These are phyloP conservation scores for Melanostoma mellinum DNA, from an alignment of 2,888 invertebrate species.

Conservation along the genomic window DNA sequence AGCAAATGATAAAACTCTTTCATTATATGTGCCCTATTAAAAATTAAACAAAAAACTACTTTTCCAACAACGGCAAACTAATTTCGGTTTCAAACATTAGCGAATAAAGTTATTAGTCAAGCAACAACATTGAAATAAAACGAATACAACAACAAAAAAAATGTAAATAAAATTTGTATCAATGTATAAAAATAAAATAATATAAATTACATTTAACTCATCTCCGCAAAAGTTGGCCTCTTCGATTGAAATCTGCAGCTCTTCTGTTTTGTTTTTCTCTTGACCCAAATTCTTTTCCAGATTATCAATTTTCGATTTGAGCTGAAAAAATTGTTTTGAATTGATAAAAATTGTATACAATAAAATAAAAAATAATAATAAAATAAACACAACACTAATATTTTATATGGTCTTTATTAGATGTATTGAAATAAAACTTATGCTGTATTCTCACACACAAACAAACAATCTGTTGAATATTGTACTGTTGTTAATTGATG, in stretches of 20 bases:
- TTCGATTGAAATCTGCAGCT: slow-evolving; percentile 94
- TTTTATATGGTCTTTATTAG: slow-evolving; percentile 7
- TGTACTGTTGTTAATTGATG: neutral
- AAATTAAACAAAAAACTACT: neutral
- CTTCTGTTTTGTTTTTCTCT: slow-evolving; percentile 91
- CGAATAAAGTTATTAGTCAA: no score
- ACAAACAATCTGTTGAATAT: neutral
- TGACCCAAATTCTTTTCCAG: slow-evolving; percentile 88
- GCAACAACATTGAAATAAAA: no score
- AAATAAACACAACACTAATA: slow-evolving; percentile 33
- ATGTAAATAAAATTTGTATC: neutral
- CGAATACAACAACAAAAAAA: slow-evolving; percentile 3
- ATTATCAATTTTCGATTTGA: slow-evolving; percentile 84
- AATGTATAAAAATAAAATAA: slow-evolving; percentile 9
- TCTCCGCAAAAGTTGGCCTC: slow-evolving; percentile 94
- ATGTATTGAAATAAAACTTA: neutral
- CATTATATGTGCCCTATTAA: no score
- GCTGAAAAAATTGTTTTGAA: slow-evolving; percentile 76
- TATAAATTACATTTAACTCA: slow-evolving; percentile 90
- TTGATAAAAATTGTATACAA: slow-evolving; percentile 16
- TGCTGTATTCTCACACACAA: slow-evolving; percentile 1
- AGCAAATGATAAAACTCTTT: no score
- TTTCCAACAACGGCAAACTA: no score
- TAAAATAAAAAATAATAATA: slow-evolving; percentile 9
- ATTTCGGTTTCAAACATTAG: no score